Evolutionary conservation across 2,113 vertebrate species (phyloP).

Genomic region (Ctenomys sociabilis): DNA sequence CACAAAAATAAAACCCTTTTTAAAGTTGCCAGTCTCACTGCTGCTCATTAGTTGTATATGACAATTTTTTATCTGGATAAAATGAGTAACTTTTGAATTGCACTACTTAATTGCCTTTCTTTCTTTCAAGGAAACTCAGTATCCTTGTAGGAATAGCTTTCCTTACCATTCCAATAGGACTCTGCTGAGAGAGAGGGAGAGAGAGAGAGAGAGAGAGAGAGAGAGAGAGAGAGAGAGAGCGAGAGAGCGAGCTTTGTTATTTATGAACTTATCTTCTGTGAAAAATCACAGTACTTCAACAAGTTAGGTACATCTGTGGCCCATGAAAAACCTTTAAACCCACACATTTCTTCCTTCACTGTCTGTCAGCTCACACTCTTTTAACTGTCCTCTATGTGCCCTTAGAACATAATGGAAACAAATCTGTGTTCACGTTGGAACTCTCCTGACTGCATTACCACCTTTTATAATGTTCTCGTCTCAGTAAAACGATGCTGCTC

Average conservation of each 20-base stretch:
- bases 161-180: background rate
- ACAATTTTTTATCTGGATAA: slow-evolving; percentile 42
- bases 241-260: background rate
- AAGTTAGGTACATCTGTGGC: background rate
- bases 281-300: slow-evolving; percentile 40
- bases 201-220: background rate
- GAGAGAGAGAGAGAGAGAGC: background rate
- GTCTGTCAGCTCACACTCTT: background rate
- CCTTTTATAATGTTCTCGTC: background rate
- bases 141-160: slow-evolving; percentile 20
- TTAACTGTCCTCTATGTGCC: background rate
- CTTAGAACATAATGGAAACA: background rate
- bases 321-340: background rate
- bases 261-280: background rate
- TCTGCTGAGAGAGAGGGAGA: background rate
- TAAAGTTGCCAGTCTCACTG: background rate
- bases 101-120: background rate
- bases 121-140: slow-evolving; percentile 12
- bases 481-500: background rate
- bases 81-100: slow-evolving; percentile 39
- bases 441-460: background rate
- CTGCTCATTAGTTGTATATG: slow-evolving; percentile 17
- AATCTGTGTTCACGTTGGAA: background rate
- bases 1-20: background rate
- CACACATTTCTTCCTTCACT: background rate